Conservation (phyloP, 2,113 vertebrate species). For the Vulpes vulpes region DNA sequence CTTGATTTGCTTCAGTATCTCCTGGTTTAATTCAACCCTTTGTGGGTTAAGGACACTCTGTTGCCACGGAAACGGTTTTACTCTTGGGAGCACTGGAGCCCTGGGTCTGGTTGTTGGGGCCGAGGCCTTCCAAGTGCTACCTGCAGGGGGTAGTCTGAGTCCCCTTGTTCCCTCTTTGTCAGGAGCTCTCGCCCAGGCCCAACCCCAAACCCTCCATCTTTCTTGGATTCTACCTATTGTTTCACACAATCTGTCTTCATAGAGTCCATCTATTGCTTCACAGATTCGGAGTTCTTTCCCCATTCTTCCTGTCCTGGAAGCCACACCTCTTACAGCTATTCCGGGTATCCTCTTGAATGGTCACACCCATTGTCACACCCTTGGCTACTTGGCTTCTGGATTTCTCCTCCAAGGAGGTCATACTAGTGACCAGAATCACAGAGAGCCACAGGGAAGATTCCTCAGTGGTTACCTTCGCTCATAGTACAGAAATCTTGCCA, state of each 20-base stretch:
- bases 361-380: fast-evolving
- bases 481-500: not conserved
- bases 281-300: not conserved
- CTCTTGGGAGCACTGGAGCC: not conserved
- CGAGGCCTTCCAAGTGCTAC: not conserved
- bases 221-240: not conserved
- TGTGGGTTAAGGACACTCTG: not conserved
- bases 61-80: not conserved
- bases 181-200: not conserved
- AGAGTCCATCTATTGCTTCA: not conserved
- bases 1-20: not conserved
- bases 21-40: not conserved
- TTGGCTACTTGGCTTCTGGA: not conserved
- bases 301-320: not conserved
- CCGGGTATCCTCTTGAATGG: not conserved
- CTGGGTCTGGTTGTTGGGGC: not conserved
- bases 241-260: not conserved
- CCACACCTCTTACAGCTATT: not conserved
- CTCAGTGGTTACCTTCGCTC: not conserved
- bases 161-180: not conserved
- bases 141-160: not conserved
- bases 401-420: not conserved
- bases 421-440: not conserved
- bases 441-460: not conserved
- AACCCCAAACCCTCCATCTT: not conserved